These are phyloP conservation scores for Gracilinanus agilis DNA, from an alignment of 2,113 vertebrate genomes.

Conservation along the genomic window DNA sequence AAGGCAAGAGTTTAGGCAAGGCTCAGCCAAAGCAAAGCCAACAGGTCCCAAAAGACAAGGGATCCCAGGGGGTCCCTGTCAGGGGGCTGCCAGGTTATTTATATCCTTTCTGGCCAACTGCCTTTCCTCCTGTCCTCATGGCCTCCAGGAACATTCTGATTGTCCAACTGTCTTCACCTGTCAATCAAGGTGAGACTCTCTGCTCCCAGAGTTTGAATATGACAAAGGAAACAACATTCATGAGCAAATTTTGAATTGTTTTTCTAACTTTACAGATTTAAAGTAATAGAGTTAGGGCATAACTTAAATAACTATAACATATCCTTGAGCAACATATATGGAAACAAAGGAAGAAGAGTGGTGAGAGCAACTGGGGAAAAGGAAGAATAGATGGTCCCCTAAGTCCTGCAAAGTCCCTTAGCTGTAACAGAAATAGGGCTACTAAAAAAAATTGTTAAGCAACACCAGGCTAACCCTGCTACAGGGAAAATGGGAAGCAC, in stretches of 20 bases:
- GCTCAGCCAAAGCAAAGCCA: too few species aligned
- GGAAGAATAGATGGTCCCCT: neutral
- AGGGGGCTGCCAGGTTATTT: too few species aligned
- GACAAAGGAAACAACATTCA: conserved; percentile 19
- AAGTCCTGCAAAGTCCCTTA: neutral
- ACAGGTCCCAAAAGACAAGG: too few species aligned
- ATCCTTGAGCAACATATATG: conserved; percentile 33
- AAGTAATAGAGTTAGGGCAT: conserved; percentile 10
- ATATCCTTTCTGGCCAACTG: too few species aligned
- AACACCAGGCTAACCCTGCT: neutral
- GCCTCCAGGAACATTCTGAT: too few species aligned
- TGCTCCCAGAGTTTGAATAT: too few species aligned
- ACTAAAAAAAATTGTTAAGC: neutral
- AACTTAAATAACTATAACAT: neutral
- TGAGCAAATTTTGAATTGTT: neutral
- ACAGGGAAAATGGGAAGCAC: neutral
- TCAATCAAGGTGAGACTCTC: too few species aligned
- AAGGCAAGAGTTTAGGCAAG: too few species aligned
- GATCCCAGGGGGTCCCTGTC: too few species aligned
- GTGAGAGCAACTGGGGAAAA: neutral
- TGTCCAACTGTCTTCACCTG: too few species aligned
- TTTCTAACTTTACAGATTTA: neutral
- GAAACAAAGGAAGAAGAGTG: neutral
- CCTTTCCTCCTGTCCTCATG: too few species aligned
- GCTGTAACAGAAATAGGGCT: neutral